phyloP scores from a whole-genome alignment of 2,113 vertebrate genomes.

The Chloropsis cyanopogon region DNA sequence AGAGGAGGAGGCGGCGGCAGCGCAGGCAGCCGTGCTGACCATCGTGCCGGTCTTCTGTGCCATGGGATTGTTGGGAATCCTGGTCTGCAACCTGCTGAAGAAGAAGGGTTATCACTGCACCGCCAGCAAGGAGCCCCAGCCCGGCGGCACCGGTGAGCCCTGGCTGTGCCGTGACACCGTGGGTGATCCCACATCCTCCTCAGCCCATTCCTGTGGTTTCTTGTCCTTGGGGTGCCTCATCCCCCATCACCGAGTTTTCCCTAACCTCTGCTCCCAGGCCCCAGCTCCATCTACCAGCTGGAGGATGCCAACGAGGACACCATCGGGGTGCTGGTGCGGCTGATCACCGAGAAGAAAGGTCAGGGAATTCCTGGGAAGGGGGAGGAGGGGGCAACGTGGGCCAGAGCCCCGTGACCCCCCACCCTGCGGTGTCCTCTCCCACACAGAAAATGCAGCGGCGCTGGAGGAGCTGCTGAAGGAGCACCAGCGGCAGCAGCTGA shows the following conservation, averaged over 20 bases:
- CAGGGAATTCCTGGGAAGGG: background rate
- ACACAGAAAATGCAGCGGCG: conserved; percentile 87
- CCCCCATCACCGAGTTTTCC: background rate
- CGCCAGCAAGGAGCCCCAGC: conserved; percentile 80
- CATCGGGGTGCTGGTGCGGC: conserved; percentile 89
- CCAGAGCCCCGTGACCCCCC: rapidly evolving
- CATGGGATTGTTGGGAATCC: conserved; percentile 90
- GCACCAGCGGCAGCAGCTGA: conserved; percentile 82
- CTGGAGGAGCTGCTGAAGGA: conserved; percentile 93
- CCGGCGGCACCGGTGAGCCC: conserved; percentile 73
- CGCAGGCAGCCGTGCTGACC: conserved; percentile 87
- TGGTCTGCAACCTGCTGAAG: conserved; percentile 94
- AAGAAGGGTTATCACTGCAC: conserved; percentile 91
- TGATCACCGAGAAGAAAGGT: conserved; percentile 98
- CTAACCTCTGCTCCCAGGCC: conserved; percentile 62
- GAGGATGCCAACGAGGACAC: conserved; percentile 94
- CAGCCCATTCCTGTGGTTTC: background rate
- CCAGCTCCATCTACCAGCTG: conserved; percentile 73
- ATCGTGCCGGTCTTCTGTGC: conserved; percentile 92
- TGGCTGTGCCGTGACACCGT: rapidly evolving
- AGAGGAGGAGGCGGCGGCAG: conserved; percentile 65
- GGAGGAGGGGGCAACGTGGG: background rate
- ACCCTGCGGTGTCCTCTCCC: background rate
- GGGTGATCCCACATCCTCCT: background rate
- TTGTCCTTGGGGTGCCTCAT: background rate